Percentiles rank a stretch among this genome's conserved stretches.
Conservation (phyloP, 92 coral and sea anemone genomes). For the Nematostella vectensis region DNA sequence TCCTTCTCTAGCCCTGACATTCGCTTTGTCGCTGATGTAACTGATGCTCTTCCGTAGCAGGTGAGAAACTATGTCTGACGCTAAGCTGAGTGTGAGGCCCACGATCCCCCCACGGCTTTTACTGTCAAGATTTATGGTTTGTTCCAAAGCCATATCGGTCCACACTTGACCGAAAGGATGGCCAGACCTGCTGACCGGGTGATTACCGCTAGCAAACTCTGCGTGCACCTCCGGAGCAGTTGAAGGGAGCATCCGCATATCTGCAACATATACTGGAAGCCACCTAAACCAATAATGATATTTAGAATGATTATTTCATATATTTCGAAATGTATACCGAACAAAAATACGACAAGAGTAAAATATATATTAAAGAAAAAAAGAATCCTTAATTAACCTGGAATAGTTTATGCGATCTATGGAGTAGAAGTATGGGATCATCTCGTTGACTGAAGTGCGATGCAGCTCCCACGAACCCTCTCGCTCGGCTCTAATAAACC, state of each 20-base stretch:
- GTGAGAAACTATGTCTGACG: conserved; percentile 34
- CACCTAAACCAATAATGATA: conserved; percentile 14
- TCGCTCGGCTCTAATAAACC: conserved; percentile 52
- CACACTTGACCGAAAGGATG: conserved; percentile 58
- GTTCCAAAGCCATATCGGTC: conserved; percentile 63
- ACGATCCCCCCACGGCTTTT: conserved; percentile 51
- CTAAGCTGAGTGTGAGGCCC: conserved; percentile 48
- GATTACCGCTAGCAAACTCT: conserved; percentile 41
- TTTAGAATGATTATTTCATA: no score
- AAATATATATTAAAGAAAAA: no score
- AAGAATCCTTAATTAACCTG: conserved; percentile 15
- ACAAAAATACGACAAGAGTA: no score
- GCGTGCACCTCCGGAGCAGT: conserved; percentile 34
- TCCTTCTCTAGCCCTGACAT: conserved; percentile 20
- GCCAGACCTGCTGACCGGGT: conserved; percentile 28
- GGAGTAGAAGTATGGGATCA: conserved; percentile 40
- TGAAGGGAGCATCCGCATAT: conserved; percentile 44
- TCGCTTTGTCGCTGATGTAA: conserved; percentile 30
- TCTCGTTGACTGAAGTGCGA: conserved; percentile 31
- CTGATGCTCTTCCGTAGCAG: conserved; percentile 30
- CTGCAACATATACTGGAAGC: conserved; percentile 60
- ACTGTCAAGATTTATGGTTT: conserved; percentile 58
- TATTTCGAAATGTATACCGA: no score
- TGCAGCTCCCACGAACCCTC: conserved; percentile 51
- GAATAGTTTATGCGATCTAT: conserved; percentile 46